Percentiles rank a stretch among this genome's conserved stretches.
Conservation (phyloP, 37 sponge, comb jelly and placozoan genomes). For the Geodia barretti region DNA sequence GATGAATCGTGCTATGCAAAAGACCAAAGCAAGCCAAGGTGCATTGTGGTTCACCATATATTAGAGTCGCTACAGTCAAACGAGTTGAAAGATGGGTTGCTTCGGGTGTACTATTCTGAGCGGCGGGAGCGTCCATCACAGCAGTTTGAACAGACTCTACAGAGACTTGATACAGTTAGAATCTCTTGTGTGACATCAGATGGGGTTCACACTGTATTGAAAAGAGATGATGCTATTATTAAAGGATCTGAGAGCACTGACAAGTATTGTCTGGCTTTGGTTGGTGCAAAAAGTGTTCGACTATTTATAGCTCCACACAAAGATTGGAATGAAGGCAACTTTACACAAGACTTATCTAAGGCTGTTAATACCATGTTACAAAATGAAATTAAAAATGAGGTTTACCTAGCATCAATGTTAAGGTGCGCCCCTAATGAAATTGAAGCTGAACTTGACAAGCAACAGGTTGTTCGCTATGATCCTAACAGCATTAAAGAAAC, state of each 20-base stretch:
- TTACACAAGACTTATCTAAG: constrained; percentile 9
- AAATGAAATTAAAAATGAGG: constrained; percentile 1
- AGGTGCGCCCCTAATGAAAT: constrained; percentile 38
- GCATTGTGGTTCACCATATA: constrained; percentile 1
- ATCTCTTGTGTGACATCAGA: not conserved
- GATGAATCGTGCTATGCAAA: constrained; percentile 29
- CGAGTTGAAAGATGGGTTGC: constrained; percentile 25
- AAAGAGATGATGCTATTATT: not conserved
- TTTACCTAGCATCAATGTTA: constrained; percentile 25
- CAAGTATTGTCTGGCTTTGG: not conserved
- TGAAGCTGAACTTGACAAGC: not conserved
- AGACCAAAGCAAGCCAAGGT: not conserved
- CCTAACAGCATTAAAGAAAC: not conserved
- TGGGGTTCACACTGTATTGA: constrained; percentile 14
- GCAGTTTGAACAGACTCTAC: not conserved
- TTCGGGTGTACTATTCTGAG: constrained; percentile 29
- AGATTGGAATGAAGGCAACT: not conserved
- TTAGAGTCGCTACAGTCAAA: not conserved
- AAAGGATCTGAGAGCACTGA: constrained; percentile 4
- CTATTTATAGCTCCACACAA: constrained; percentile 42
- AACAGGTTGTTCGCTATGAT: constrained; percentile 15
- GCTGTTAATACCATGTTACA: not conserved
- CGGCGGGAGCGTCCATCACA: constrained; percentile 1
- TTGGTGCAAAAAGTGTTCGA: not conserved
- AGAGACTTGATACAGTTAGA: not conserved